Percentiles rank a stretch among this genome's conserved stretches.
These are phyloP conservation scores for Gallinago solitaria DNA, from an alignment of 2,797 vertebrate species.

Conservation along the genomic window DNA sequence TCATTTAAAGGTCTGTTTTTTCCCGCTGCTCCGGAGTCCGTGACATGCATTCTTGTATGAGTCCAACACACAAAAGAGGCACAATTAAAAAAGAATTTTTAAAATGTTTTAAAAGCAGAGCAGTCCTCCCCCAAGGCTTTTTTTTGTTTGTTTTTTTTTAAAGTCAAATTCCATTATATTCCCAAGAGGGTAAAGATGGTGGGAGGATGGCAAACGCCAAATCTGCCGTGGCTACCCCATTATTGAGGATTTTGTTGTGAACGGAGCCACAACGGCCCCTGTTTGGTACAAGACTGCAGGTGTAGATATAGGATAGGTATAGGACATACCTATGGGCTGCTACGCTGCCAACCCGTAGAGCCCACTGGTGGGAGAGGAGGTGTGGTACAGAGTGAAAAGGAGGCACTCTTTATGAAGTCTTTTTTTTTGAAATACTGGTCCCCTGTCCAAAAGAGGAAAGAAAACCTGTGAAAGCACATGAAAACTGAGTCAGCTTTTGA, in stretches of 20 bases:
- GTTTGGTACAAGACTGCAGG: accelerated
- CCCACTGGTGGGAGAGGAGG: background rate
- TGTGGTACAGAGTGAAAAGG: background rate
- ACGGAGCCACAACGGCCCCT: background rate
- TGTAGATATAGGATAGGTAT: too few relatives aligned
- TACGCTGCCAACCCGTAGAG: accelerated
- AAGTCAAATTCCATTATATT: background rate
- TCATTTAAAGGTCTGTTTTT: background rate
- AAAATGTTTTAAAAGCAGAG: background rate
- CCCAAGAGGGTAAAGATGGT: background rate
- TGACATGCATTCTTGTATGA: background rate
- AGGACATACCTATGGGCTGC: background rate
- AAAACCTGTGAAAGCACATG: background rate
- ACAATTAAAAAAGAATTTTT: background rate
- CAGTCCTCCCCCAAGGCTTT: background rate
- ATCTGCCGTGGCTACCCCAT: background rate
- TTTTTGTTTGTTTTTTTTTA: background rate
- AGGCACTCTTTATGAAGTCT: background rate
- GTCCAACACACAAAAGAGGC: background rate
- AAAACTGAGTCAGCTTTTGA: background rate
- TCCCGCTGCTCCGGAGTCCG: accelerated
- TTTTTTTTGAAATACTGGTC: background rate
- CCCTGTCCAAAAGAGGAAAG: background rate
- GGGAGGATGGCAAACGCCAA: background rate
- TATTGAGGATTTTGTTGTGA: background rate